These are phyloP conservation scores for Nomia melanderi DNA, from an alignment of 1,140 invertebrate genomes.

Conservation along the genomic window DNA sequence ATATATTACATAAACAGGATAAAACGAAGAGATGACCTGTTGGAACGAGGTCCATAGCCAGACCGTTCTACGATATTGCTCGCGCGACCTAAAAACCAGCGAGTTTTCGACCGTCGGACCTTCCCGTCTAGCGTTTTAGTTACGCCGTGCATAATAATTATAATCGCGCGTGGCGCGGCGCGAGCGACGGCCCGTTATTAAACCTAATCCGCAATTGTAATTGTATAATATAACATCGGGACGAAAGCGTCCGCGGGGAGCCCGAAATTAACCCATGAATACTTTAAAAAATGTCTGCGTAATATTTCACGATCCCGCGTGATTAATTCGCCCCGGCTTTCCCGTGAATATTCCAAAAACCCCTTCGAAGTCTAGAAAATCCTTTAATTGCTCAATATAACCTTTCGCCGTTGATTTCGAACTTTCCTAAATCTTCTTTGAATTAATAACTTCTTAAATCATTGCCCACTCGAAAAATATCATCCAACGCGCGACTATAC, in stretches of 20 bases:
- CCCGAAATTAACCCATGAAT: not conserved
- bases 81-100: conserved; percentile 1
- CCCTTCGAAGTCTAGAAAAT: no score
- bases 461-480: no score
- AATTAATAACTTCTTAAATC: no score
- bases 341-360: no score
- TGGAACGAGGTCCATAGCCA: not conserved
- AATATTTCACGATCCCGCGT: no score
- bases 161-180: not conserved
- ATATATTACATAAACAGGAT: not conserved
- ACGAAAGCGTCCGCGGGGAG: not conserved
- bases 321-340: no score
- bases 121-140: not conserved
- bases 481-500: no score
- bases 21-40: not conserved
- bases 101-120: not conserved
- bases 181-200: not conserved
- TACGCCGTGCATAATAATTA: not conserved
- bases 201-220: not conserved
- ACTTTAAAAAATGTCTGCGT: no score
- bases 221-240: not conserved
- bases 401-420: no score
- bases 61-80: not conserved
- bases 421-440: no score
- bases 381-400: no score